These are phyloP conservation scores for Rhyacophila brunnea DNA, from an alignment of 1,140 invertebrate species.

Conservation along the genomic window DNA sequence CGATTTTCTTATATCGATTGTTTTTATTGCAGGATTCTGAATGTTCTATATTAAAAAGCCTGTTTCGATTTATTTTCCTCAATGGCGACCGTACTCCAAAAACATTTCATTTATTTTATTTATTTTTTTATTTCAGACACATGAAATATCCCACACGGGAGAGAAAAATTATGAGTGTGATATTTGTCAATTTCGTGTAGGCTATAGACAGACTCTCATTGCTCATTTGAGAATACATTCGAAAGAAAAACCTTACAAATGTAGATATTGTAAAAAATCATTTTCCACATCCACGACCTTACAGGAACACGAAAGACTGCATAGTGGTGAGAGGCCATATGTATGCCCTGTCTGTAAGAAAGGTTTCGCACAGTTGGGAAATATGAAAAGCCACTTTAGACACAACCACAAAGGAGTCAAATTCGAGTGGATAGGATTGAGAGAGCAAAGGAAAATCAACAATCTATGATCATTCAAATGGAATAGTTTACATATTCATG, in stretches of 20 bases:
- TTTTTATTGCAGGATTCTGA: no score
- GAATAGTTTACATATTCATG: no score
- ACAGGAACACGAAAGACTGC: slow-evolving; percentile 43
- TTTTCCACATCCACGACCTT: slow-evolving; percentile 42
- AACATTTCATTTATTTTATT: no score
- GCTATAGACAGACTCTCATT: slow-evolving; percentile 27
- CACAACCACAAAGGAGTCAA: slow-evolving; percentile 15
- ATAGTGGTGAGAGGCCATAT: slow-evolving; percentile 55
- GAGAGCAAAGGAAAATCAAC: no score
- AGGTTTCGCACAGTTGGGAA: slow-evolving; percentile 42
- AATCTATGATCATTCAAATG: no score
- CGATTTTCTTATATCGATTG: no score
- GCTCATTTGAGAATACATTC: slow-evolving; percentile 26
- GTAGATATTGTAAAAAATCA: slow-evolving; percentile 38
- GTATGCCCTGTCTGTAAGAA: slow-evolving; percentile 52
- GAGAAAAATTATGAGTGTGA: slow-evolving; percentile 50
- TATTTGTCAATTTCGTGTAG: slow-evolving; percentile 41
- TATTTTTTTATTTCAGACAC: slow-evolving; percentile 32
- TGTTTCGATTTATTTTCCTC: no score
- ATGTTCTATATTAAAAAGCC: no score
- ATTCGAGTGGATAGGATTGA: no score
- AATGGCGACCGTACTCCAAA: no score
- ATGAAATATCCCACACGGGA: slow-evolving; percentile 47
- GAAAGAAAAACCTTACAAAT: slow-evolving; percentile 34
- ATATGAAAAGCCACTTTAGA: slow-evolving; percentile 15